Evolutionary conservation across 2,797 vertebrate species (phyloP).

Genomic region (Octomys mimax): DNA sequence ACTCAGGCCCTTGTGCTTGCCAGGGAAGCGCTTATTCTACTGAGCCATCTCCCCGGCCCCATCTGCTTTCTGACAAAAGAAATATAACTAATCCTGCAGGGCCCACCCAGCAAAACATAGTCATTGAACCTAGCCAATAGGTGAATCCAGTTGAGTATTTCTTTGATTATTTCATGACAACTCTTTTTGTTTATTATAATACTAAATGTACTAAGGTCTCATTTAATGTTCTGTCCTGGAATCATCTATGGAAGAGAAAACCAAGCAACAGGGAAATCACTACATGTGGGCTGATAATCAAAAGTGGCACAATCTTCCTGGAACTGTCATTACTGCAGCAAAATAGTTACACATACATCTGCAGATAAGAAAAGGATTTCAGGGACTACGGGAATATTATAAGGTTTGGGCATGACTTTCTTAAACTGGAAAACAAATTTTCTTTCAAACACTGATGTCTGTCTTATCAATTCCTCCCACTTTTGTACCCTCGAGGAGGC

Average conservation of each 20-base stretch:
- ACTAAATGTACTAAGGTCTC: not conserved
- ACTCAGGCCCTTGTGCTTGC: no score
- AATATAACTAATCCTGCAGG: not conserved
- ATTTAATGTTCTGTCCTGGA: not conserved
- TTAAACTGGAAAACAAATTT: not conserved
- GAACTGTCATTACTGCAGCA: not conserved
- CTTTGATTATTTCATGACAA: not conserved
- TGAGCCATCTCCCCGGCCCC: no score
- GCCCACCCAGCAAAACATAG: not conserved
- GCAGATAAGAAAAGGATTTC: not conserved
- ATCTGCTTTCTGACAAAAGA: not conserved
- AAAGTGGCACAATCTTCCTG: fast-evolving
- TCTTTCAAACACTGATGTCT: no score
- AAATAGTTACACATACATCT: not conserved
- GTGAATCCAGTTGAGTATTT: not conserved
- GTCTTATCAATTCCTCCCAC: not conserved
- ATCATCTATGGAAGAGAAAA: not conserved
- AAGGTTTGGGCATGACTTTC: not conserved
- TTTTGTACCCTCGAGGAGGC: not conserved
- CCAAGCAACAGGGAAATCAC: not conserved
- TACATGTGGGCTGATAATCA: not conserved
- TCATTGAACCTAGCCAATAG: not conserved
- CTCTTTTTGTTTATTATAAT: not conserved
- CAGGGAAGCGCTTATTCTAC: no score
- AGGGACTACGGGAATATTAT: not conserved